These are phyloP conservation scores for Amiota communis DNA, from an alignment of 2,888 invertebrate genomes.

Conservation along the genomic window DNA sequence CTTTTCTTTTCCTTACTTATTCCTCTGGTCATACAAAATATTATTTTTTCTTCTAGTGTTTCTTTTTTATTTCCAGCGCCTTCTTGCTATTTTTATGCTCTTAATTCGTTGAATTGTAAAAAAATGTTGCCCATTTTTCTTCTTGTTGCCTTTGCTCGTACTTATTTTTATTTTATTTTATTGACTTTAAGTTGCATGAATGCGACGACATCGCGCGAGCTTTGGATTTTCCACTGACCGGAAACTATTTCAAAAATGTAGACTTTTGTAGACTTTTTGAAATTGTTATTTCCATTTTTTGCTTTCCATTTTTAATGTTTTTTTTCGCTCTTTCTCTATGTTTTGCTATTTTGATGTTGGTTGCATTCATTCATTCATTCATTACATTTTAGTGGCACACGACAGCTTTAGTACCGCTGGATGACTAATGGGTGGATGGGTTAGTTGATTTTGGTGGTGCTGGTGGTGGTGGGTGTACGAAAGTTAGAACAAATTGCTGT, in stretches of 20 bases:
- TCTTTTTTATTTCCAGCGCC: background rate
- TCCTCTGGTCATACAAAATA: background rate
- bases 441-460: no score
- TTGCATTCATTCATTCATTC: slow-evolving; percentile 4
- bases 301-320: background rate
- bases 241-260: slow-evolving; percentile 64
- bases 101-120: slow-evolving; percentile 17
- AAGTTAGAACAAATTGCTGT: no score
- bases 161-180: slow-evolving; percentile 1
- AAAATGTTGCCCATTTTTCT: background rate
- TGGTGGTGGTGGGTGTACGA: no score
- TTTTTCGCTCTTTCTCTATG: background rate
- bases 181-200: slow-evolving; percentile 40
- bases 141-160: background rate
- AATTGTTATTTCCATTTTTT: slow-evolving; percentile 7
- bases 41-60: slow-evolving; percentile 6
- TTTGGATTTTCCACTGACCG: slow-evolving; percentile 63
- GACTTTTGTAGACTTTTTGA: slow-evolving; percentile 7
- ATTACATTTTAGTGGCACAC: background rate
- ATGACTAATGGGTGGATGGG: no score
- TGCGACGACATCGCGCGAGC: slow-evolving; percentile 35
- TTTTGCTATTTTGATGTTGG: background rate
- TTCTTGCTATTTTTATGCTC: background rate
- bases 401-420: no score
- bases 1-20: background rate